Evolutionary conservation across 2,888 invertebrate genomes (phyloP).

Genomic region (Diabrotica balteata): DNA sequence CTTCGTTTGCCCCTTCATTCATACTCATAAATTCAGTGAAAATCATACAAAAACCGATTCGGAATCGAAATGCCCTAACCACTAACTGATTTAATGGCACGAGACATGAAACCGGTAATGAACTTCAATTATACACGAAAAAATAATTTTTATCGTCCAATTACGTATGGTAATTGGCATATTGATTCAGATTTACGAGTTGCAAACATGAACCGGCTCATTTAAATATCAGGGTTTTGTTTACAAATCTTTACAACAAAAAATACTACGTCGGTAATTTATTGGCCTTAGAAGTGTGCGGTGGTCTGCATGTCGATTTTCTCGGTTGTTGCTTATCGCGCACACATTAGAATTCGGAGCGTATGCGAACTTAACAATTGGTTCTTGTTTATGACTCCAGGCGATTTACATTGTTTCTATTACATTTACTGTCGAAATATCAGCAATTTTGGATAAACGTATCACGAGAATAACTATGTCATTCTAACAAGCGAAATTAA

Average conservation of each 20-base stretch:
- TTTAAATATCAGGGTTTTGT: slow-evolving; percentile 25
- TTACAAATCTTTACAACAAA: slow-evolving; percentile 20
- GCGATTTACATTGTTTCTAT: too few relatives aligned
- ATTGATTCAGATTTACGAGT: slow-evolving; percentile 33
- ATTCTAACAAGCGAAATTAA: too few relatives aligned
- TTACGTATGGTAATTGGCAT: slow-evolving; percentile 33
- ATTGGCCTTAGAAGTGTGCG: slow-evolving; percentile 8
- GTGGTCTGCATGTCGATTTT: too few relatives aligned
- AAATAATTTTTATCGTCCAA: slow-evolving; percentile 33
- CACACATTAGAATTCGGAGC: too few relatives aligned
- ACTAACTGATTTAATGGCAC: slow-evolving; percentile 33
- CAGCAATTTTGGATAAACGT: too few relatives aligned
- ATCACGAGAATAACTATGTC: too few relatives aligned
- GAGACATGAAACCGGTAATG: slow-evolving; percentile 33
- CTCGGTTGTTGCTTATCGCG: too few relatives aligned
- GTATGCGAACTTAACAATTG: too few relatives aligned
- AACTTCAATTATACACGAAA: slow-evolving; percentile 32
- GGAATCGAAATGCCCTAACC: slow-evolving; percentile 23
- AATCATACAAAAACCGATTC: slow-evolving; percentile 18
- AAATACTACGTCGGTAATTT: slow-evolving; percentile 12
- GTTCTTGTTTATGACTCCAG: too few relatives aligned
- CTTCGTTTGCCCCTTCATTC: too few relatives aligned
- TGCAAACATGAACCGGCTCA: slow-evolving; percentile 29
- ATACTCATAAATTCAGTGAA: not conserved
- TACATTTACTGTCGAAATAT: too few relatives aligned